Evolutionary conservation across 2,797 vertebrate species (phyloP).

Genomic region (Coranthus polyacanthus): DNA sequence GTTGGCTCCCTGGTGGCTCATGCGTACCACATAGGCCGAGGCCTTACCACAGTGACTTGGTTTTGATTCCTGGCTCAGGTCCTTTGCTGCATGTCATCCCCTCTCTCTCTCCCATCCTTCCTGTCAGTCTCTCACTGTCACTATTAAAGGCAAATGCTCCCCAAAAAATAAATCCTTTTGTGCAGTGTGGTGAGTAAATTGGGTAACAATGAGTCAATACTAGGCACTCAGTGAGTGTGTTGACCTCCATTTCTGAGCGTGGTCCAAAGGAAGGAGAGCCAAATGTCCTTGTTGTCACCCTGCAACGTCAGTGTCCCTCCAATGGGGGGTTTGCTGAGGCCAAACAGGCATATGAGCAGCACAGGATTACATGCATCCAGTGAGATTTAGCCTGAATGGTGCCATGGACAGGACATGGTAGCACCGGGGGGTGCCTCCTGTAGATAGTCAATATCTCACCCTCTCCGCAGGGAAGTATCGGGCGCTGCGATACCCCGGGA

Average conservation of each 20-base stretch:
- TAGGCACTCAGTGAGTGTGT: conserved; percentile 11
- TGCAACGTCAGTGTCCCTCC: conserved; percentile 24
- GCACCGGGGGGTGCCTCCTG: conserved; percentile 47
- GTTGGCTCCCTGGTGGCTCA: too few relatives aligned
- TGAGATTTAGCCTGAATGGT: conserved; percentile 50
- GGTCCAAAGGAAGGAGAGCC: conserved; percentile 39
- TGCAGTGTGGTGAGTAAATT: not conserved
- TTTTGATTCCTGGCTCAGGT: too few relatives aligned
- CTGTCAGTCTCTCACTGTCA: too few relatives aligned
- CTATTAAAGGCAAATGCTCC: too few relatives aligned
- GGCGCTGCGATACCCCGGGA: conserved; percentile 27
- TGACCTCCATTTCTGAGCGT: conserved; percentile 42
- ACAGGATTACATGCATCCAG: conserved; percentile 58
- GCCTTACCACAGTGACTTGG: too few relatives aligned
- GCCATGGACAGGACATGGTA: conserved; percentile 44
- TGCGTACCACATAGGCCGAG: too few relatives aligned
- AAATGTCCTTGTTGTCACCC: conserved; percentile 48
- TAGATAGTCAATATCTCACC: conserved; percentile 42
- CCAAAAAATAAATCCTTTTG: too few relatives aligned
- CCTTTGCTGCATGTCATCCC: too few relatives aligned
- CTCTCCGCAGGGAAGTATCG: conserved; percentile 29
- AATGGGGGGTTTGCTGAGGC: conserved; percentile 39
- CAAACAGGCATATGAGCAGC: conserved; percentile 31
- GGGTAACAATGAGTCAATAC: not conserved
- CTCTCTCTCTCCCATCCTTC: too few relatives aligned